These are phyloP conservation scores for Falcaria lacertinaria DNA, from an alignment of 2,888 invertebrate species.

Conservation along the genomic window DNA sequence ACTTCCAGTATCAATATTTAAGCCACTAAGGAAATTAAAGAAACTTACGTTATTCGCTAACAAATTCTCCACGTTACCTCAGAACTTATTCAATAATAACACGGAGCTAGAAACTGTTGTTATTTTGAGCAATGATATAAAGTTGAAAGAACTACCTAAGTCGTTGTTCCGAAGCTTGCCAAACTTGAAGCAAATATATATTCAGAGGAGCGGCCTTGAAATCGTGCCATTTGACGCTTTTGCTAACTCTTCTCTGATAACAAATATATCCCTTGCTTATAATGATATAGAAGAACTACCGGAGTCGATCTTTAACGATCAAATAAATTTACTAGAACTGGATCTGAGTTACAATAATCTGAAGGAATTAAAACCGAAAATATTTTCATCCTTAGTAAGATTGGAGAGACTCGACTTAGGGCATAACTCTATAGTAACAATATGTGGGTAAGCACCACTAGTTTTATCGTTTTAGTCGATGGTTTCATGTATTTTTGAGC, in stretches of 20 bases:
- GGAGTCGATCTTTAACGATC: constrained; percentile 80
- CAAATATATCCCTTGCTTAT: constrained; percentile 80
- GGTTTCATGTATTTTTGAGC: too few species aligned
- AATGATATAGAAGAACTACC: constrained; percentile 81
- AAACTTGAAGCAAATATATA: constrained; percentile 75
- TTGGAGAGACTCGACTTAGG: constrained; percentile 82
- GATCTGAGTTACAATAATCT: constrained; percentile 84
- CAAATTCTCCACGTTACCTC: constrained; percentile 81
- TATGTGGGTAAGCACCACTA: constrained; percentile 78
- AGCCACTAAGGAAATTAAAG: constrained; percentile 79
- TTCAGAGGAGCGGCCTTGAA: constrained; percentile 78
- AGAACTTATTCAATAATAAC: constrained; percentile 79
- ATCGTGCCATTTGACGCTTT: constrained; percentile 82
- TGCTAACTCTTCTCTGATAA: constrained; percentile 77
- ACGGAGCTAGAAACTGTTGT: constrained; percentile 73
- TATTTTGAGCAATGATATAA: constrained; percentile 78
- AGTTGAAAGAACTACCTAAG: constrained; percentile 78
- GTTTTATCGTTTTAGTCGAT: too few species aligned
- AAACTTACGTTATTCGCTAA: constrained; percentile 84
- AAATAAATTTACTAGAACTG: constrained; percentile 80
- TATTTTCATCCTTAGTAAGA: constrained; percentile 78
- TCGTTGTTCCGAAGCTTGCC: constrained; percentile 81
- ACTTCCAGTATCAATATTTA: constrained; percentile 81
- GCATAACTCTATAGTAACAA: constrained; percentile 80
- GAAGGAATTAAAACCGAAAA: constrained; percentile 72